phyloP scores from a whole-genome alignment of 37 sponge, comb jelly and placozoan genomes.

The Hexactinellida sp. region DNA sequence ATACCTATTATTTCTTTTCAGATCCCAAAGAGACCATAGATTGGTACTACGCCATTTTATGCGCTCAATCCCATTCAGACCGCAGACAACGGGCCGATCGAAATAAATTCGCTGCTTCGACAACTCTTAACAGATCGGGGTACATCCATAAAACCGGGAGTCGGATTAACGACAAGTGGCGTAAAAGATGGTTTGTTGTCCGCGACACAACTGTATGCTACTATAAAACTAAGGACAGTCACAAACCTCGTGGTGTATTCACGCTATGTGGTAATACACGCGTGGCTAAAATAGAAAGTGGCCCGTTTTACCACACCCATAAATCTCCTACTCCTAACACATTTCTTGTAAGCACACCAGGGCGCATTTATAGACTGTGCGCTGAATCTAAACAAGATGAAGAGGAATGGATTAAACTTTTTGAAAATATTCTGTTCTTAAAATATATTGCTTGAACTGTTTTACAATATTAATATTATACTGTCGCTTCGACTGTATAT shows the following conservation, averaged over 20 bases:
- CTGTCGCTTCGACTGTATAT: not conserved
- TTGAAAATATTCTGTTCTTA: slow-evolving; percentile 3
- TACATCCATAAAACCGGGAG: slow-evolving; percentile 8
- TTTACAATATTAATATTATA: too few relatives aligned
- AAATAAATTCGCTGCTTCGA: not conserved
- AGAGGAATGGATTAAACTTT: not conserved
- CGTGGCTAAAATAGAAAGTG: not conserved
- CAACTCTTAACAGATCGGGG: not conserved
- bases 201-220: slow-evolving; percentile 8
- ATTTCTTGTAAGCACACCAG: not conserved
- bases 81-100: not conserved
- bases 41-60: not conserved
- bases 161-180: not conserved
- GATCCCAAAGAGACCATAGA: not conserved
- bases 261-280: slow-evolving; percentile 2
- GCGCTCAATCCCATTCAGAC: not conserved
- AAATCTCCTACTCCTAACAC: not conserved
- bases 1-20: not conserved
- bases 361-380: not conserved
- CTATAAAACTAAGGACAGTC: not conserved
- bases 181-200: not conserved
- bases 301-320: not conserved
- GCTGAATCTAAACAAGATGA: not conserved
- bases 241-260: not conserved
- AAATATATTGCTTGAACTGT: not conserved